Conservation (phyloP, 1,140 invertebrate species). For the Parasteatoda tepidariorum region DNA sequence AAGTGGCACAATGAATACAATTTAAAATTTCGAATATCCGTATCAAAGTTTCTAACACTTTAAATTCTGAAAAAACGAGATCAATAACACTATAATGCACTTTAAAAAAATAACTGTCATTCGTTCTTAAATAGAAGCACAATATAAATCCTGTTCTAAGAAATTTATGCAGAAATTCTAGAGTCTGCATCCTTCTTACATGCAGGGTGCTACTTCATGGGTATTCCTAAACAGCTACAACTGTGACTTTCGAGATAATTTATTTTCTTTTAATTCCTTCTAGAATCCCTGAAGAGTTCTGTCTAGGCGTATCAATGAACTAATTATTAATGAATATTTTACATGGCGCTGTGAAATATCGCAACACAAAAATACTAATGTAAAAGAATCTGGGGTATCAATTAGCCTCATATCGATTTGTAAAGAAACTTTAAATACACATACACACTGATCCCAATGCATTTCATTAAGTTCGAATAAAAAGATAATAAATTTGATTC, state of each 20-base stretch:
- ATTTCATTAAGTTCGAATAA: not conserved
- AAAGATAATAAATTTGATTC: not conserved
- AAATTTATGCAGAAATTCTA: not conserved
- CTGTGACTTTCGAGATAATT: not conserved
- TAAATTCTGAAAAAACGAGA: not conserved
- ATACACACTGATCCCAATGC: not conserved
- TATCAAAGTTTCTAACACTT: not conserved
- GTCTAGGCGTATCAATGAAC: conserved; percentile 27
- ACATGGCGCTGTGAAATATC: no score
- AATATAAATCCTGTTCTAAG: no score
- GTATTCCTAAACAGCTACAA: not conserved
- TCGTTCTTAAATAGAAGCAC: no score
- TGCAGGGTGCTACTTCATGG: not conserved
- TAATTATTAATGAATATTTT: not conserved
- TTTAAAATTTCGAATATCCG: not conserved
- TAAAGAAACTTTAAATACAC: not conserved
- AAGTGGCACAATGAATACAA: no score
- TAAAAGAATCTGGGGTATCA: not conserved
- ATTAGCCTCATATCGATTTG: not conserved
- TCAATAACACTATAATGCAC: not conserved
- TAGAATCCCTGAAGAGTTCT: conserved; percentile 7
- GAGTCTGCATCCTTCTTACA: not conserved
- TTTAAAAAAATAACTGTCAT: not conserved
- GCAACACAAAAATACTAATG: no score
- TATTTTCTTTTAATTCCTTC: conserved; percentile 16